Percentiles rank a stretch among this genome's conserved stretches.
Conservation (phyloP, 2,888 invertebrate genomes). For the Neoascia interrupta region DNA sequence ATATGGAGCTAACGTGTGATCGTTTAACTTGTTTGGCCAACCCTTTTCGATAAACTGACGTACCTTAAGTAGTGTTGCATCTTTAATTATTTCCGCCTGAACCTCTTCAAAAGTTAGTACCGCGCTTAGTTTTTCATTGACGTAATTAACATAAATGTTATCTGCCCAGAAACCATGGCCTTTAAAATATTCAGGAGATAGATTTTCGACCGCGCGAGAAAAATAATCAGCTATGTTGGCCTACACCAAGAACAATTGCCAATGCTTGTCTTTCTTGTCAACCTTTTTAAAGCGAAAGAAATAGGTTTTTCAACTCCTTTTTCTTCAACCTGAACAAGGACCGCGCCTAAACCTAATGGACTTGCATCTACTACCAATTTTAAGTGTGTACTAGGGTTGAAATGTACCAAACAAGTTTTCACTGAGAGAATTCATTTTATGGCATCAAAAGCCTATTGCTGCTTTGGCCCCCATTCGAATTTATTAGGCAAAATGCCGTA, state of each 20-base stretch:
- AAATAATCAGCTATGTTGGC: no score
- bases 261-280: slow-evolving; percentile 72
- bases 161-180: no score
- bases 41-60: no score
- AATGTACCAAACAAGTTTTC: not conserved
- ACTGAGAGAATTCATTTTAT: not conserved
- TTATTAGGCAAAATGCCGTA: slow-evolving; percentile 68
- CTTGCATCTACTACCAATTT: slow-evolving; percentile 13
- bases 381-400: not conserved
- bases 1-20: no score
- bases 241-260: no score
- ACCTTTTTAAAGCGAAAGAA: slow-evolving; percentile 73
- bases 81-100: no score
- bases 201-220: no score
- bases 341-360: slow-evolving; percentile 1
- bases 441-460: not conserved
- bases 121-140: not conserved
- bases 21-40: no score
- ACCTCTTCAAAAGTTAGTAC: slow-evolving; percentile 8
- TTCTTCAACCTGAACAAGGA: not conserved
- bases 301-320: slow-evolving; percentile 75
- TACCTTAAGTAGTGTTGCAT: no score
- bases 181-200: no score
- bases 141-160: no score
- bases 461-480: slow-evolving; percentile 10